phyloP scores from a whole-genome alignment of 2,113 vertebrate genomes.

The Emberiza fucata region DNA sequence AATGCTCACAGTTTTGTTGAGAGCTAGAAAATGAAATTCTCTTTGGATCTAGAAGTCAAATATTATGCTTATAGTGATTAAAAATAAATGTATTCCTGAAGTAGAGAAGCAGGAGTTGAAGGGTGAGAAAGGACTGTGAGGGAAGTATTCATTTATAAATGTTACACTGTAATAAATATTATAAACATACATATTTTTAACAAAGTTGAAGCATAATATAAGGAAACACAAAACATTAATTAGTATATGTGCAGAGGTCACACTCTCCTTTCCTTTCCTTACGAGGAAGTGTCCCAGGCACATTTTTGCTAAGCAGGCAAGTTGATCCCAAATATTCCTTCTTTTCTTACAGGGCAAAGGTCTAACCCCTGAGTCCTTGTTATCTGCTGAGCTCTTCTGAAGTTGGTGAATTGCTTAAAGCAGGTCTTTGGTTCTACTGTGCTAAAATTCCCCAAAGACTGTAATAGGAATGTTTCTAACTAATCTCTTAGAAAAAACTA shows the following conservation, averaged over 20 bases:
- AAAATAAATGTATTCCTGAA: neutral
- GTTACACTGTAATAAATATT: neutral
- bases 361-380: neutral
- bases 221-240: neutral
- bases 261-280: neutral
- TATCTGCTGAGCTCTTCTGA: conserved; percentile 24
- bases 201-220: neutral
- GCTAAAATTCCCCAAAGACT: neutral
- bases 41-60: neutral
- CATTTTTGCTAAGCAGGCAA: neutral
- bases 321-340: neutral
- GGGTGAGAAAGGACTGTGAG: neutral
- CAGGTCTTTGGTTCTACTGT: neutral
- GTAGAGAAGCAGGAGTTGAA: neutral
- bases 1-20: neutral
- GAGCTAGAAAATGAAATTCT: neutral
- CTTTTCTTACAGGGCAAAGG: neutral
- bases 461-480: neutral
- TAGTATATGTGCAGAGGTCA: neutral
- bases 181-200: neutral
- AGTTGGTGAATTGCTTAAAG: conserved; percentile 14
- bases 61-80: neutral
- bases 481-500: neutral
- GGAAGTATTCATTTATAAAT: neutral
- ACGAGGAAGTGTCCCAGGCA: neutral